phyloP scores from a whole-genome alignment of 2,113 vertebrate species.

The Butorides virescens region DNA sequence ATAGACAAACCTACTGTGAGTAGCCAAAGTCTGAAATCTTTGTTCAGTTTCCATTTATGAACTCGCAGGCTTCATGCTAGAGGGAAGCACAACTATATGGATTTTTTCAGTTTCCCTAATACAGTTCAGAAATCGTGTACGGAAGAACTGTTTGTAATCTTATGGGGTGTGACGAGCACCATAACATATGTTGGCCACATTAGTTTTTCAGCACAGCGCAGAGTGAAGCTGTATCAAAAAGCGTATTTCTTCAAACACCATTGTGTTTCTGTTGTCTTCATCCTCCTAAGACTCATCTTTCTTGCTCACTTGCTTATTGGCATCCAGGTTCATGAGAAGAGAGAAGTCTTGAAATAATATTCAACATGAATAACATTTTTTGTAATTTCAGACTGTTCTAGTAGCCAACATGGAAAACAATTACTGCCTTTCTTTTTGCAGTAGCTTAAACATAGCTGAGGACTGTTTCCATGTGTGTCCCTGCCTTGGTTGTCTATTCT shows the following conservation, averaged over 20 bases:
- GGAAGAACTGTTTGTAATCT: background rate
- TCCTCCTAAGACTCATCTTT: background rate
- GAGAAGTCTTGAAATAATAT: background rate
- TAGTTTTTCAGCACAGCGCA: background rate
- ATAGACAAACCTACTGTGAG: background rate
- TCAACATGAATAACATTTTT: background rate
- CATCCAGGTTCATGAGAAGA: background rate
- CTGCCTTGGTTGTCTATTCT: background rate
- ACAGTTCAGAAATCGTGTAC: background rate
- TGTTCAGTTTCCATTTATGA: background rate
- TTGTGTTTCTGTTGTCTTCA: background rate
- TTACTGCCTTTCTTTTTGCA: background rate
- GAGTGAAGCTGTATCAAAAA: background rate
- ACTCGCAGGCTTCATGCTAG: background rate
- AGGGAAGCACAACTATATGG: background rate
- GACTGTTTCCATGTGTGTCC: background rate
- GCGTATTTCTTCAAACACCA: background rate
- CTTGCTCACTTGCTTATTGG: background rate
- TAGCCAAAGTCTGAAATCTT: background rate
- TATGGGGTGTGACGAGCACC: background rate
- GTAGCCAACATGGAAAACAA: background rate
- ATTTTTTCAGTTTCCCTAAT: background rate
- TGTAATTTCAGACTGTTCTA: background rate
- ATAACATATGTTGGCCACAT: background rate
- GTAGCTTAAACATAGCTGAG: background rate